Conservation (phyloP, 2,113 vertebrate species). For the Zapornia atra region DNA sequence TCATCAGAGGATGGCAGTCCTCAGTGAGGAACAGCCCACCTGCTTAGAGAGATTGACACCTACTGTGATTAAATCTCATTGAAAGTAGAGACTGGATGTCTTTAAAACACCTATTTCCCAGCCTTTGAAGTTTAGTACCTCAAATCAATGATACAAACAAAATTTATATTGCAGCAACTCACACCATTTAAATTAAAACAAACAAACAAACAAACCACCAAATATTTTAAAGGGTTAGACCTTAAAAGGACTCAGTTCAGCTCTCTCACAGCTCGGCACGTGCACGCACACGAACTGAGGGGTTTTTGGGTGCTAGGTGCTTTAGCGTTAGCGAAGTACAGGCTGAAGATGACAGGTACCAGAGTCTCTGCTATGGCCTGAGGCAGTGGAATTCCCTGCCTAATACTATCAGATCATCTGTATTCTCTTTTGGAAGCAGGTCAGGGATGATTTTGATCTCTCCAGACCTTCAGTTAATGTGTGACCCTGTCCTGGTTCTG, state of each 20-base stretch:
- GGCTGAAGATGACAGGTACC: neutral
- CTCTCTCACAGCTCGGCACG: neutral
- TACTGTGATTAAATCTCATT: neutral
- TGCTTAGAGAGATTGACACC: fast-evolving
- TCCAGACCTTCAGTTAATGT: neutral
- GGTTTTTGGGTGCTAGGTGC: neutral
- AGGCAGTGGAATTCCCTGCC: neutral
- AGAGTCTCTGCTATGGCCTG: neutral
- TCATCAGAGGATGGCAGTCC: neutral
- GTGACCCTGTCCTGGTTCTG: neutral
- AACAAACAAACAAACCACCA: too few relatives aligned
- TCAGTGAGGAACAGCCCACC: neutral
- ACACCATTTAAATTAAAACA: too few relatives aligned
- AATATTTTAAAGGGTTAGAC: neutral
- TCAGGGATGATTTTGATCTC: neutral
- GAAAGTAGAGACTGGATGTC: neutral
- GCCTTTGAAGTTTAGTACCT: too few relatives aligned
- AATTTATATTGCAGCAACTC: too few relatives aligned
- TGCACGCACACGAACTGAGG: fast-evolving
- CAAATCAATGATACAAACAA: too few relatives aligned
- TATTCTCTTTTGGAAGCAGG: neutral
- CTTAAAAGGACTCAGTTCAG: neutral
- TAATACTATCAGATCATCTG: neutral
- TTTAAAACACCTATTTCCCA: neutral
- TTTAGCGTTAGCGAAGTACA: neutral